These are phyloP conservation scores for Zosterops japonicus DNA, from an alignment of 2,113 vertebrate species.

Conservation along the genomic window DNA sequence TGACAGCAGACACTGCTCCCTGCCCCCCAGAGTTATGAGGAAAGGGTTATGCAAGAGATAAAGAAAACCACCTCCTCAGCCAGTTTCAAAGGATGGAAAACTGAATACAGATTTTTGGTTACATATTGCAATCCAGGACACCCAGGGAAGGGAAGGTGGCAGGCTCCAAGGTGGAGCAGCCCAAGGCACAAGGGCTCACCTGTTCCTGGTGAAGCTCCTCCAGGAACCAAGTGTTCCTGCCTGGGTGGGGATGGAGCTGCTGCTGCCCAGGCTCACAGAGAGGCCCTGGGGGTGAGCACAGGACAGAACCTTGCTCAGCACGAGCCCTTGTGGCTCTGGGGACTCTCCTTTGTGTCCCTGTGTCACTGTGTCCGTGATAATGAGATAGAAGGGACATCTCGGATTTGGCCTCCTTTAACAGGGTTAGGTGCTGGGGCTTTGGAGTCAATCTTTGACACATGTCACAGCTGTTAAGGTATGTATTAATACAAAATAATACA, in stretches of 20 bases:
- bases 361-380: background rate
- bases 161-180: fast-evolving
- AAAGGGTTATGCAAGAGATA: no score
- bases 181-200: background rate
- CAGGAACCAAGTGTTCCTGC: background rate
- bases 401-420: background rate
- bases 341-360: background rate
- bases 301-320: background rate
- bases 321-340: background rate
- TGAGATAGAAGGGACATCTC: background rate
- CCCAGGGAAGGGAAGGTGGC: background rate
- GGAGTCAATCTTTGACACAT: constrained; percentile 56
- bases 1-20: no score
- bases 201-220: fast-evolving
- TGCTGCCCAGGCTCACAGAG: background rate
- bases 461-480: constrained; percentile 60
- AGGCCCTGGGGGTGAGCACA: background rate
- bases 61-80: no score
- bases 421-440: constrained; percentile 21
- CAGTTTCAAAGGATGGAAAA: no score
- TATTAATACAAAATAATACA: constrained; percentile 73
- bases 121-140: background rate
- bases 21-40: no score
- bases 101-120: no score
- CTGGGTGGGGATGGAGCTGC: background rate